Evolutionary conservation across 2,888 invertebrate species (phyloP).

Genomic region (Tipula lateralis): DNA sequence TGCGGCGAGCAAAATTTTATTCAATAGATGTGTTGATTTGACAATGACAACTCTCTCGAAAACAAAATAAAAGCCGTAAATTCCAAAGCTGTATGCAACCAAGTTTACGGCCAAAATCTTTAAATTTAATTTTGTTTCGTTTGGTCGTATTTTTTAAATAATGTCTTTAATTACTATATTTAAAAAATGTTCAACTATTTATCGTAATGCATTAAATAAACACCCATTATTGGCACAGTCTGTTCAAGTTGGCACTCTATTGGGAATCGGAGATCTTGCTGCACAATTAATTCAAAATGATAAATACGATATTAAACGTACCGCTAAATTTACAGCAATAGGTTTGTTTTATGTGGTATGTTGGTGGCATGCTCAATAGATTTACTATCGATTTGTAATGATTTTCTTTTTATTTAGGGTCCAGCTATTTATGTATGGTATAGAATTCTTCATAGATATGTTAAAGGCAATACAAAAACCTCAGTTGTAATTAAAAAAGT

Average conservation of each 20-base stretch:
- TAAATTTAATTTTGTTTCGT: neutral
- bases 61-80: neutral
- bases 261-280: constrained; percentile 71
- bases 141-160: neutral
- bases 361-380: no score
- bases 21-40: neutral
- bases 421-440: constrained; percentile 68
- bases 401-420: constrained; percentile 50
- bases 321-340: constrained; percentile 50
- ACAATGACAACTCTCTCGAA: neutral
- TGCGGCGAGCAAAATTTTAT: neutral
- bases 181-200: neutral
- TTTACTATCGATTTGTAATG: neutral
- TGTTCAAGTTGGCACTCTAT: constrained; percentile 62
- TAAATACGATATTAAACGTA: neutral
- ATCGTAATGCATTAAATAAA: constrained; percentile 27
- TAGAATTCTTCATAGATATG: constrained; percentile 56
- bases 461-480: constrained; percentile 51
- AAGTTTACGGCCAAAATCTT: neutral
- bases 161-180: neutral
- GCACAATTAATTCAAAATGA: constrained; percentile 57
- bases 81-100: neutral
- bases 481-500: constrained; percentile 61
- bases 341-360: constrained; percentile 54
- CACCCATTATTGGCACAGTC: constrained; percentile 49